A percentile compares a stretch with the other conserved stretches of the same genome.
These are phyloP conservation scores for Aythya fuligula DNA, from an alignment of 2,797 vertebrate species.

Conservation along the genomic window DNA sequence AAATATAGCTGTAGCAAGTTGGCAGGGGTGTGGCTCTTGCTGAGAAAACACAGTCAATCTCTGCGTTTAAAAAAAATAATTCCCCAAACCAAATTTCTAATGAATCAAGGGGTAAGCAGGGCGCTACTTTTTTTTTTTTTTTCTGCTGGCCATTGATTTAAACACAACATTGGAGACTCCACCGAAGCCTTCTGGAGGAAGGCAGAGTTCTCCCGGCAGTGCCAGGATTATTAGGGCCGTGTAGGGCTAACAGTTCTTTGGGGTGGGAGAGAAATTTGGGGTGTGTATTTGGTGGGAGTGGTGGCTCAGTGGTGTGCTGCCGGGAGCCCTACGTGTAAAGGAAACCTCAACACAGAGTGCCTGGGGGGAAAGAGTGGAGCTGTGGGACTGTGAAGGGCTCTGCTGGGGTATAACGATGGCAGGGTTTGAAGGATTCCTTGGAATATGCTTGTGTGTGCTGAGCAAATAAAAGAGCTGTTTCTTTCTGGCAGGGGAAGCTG, in stretches of 20 bases:
- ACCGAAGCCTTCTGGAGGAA: not conserved
- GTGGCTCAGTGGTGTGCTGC: not conserved
- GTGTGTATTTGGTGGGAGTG: not conserved
- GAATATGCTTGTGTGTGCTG: not conserved
- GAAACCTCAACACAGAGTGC: not conserved
- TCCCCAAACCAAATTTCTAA: not conserved
- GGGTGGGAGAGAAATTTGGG: not conserved
- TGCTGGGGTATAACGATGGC: accelerated
- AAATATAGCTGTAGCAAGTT: accelerated
- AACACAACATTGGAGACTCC: not conserved
- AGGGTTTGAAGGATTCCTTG: not conserved
- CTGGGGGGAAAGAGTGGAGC: not conserved
- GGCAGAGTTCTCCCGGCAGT: not conserved
- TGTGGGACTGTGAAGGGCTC: not conserved
- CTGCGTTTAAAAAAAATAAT: not conserved
- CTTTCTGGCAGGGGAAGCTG: not conserved
- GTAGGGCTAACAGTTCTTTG: accelerated
- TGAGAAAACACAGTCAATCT: not conserved
- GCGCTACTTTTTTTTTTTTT: not conserved
- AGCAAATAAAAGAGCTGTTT: not conserved
- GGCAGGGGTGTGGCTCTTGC: not conserved
- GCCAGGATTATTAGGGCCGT: accelerated
- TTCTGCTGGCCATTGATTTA: accelerated
- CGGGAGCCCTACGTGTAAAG: not conserved
- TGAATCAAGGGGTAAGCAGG: accelerated